phyloP scores from a whole-genome alignment of 1,140 invertebrate species.

The Heliothis subflexa region DNA sequence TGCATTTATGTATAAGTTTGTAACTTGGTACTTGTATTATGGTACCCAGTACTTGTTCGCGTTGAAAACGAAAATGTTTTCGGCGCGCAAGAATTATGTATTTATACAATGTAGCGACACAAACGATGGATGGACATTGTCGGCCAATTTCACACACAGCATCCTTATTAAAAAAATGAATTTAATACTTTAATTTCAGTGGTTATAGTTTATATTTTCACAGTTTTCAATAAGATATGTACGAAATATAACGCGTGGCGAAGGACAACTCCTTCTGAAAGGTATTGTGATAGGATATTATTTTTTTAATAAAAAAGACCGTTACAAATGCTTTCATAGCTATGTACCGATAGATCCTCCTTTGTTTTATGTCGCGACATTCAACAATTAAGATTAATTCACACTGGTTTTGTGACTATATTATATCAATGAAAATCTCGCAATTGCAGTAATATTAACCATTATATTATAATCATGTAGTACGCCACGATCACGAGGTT shows the following conservation, averaged over 20 bases:
- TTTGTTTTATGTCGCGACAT: constrained; percentile 22
- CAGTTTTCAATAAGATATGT: too few species aligned
- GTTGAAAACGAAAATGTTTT: not conserved
- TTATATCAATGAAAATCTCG: not conserved
- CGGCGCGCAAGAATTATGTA: not conserved
- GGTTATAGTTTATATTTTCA: too few species aligned
- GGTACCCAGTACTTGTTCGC: constrained; percentile 14
- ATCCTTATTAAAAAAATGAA: too few species aligned
- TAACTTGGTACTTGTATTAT: constrained; percentile 12
- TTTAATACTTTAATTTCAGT: too few species aligned
- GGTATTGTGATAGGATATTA: too few species aligned
- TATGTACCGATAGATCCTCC: constrained; percentile 11
- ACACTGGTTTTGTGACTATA: not conserved
- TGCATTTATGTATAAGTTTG: constrained; percentile 42
- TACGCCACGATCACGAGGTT: too few species aligned
- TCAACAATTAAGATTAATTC: constrained; percentile 1
- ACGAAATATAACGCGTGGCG: too few species aligned
- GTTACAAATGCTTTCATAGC: not conserved
- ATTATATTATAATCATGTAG: constrained; percentile 9
- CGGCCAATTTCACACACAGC: too few species aligned
- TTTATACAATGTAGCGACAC: constrained; percentile 19
- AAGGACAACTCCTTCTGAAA: not conserved
- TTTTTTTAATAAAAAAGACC: too few species aligned
- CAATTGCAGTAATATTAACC: constrained; percentile 1
- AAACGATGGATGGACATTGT: constrained; percentile 17